Evolutionary conservation across 2,113 vertebrate genomes (phyloP).

Genomic region (Anoura caudifer): DNA sequence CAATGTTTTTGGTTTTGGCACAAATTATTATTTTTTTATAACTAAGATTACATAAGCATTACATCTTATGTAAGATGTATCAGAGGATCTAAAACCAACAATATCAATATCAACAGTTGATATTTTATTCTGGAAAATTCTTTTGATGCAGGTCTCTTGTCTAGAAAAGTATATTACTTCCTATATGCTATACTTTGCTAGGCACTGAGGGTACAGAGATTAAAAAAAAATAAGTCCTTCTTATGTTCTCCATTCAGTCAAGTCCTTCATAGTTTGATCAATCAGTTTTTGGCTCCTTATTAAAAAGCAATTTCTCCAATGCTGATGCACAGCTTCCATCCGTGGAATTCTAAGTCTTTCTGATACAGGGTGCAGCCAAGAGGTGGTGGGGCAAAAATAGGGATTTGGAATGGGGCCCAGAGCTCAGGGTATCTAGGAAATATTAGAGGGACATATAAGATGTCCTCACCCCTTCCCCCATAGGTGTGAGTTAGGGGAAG

Average conservation of each 20-base stretch:
- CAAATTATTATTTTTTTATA: neutral
- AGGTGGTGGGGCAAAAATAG: no score
- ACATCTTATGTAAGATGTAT: neutral
- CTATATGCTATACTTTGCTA: neutral
- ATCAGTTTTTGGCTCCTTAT: neutral
- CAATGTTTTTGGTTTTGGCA: neutral
- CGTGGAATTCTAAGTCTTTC: neutral
- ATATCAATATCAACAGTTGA: neutral
- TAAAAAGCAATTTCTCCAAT: neutral
- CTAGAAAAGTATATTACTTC: neutral
- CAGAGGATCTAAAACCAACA: neutral
- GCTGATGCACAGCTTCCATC: neutral
- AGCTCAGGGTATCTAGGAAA: no score
- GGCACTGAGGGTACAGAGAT: neutral
- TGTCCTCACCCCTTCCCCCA: no score
- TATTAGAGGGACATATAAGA: no score
- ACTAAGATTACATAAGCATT: neutral
- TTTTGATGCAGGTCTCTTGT: neutral
- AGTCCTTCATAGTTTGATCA: neutral
- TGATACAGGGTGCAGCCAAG: no score
- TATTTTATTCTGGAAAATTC: neutral
- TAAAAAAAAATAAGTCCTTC: neutral
- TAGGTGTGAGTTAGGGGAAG: no score
- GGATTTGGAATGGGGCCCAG: no score
- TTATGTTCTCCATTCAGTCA: neutral